Conservation (phyloP, 2,113 vertebrate species). For the Ploceus nigricollis region DNA sequence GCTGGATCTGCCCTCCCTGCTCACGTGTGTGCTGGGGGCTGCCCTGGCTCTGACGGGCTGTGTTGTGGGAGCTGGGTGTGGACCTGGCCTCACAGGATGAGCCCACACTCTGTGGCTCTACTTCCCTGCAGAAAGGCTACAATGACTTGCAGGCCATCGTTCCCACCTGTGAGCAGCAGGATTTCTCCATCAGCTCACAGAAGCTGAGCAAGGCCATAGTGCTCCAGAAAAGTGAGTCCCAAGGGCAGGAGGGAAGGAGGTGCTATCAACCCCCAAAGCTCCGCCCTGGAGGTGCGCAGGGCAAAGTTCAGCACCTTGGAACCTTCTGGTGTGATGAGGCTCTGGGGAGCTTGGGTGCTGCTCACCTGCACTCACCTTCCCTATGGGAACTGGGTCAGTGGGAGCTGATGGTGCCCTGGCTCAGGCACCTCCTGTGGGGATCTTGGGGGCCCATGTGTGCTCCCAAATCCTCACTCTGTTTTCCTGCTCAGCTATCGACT, state of each 20-base stretch:
- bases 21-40: neutral
- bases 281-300: neutral
- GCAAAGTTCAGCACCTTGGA: neutral
- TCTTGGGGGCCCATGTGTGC: fast-evolving
- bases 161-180: conserved; percentile 95
- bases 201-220: conserved; percentile 97
- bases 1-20: neutral
- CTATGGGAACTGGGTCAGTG: fast-evolving
- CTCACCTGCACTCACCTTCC: neutral
- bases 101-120: neutral
- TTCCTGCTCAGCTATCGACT: conserved; percentile 86
- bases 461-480: neutral
- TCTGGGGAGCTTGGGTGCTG: neutral
- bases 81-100: fast-evolving
- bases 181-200: conserved; percentile 87
- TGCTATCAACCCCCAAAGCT: fast-evolving
- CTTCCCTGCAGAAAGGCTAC: conserved; percentile 88
- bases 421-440: neutral
- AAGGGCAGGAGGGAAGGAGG: neutral
- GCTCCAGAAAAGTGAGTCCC: conserved; percentile 91
- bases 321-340: neutral
- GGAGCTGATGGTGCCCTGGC: neutral
- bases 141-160: conserved; percentile 94
- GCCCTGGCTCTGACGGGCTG: neutral
- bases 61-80: neutral